Evolutionary conservation across 1,140 invertebrate species (phyloP), one percentile per base, ranked within the genome.

Genomic region (Gerris buenoi): DNA sequence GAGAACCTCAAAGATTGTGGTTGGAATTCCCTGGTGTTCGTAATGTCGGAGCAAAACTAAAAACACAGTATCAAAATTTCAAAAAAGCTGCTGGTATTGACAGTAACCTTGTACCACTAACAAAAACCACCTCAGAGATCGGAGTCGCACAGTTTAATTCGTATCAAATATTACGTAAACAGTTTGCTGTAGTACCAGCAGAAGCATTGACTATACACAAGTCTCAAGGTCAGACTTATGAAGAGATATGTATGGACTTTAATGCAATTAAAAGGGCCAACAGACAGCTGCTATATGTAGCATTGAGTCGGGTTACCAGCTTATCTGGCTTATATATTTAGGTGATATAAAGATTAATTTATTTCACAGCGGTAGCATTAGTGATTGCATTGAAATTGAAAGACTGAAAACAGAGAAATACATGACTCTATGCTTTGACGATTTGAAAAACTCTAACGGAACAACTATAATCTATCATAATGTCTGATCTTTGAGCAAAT

Each of bases 121-220:
- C n/a, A n/a, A n/a, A n/a, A n/a, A n/a, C n/a, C n/a, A n/a, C n/a
- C n/a, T n/a, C n/a, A n/a, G n/a, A n/a, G n/a, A n/a, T n/a, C n/a
- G n/a, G n/a, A n/a, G n/a, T n/a, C n/a, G n/a, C n/a, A n/a, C n/a
- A n/a, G n/a, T n/a, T n/a, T n/a, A n/a, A n/a, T n/a, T n/a, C n/a
- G 46, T n/a, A 56, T 26, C 64, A 71, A 69, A 46, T 65, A 1
- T 46, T 70, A 27, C 70, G 71, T 66, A 23, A 68, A 25, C 71
- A 72, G 67, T 67, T 70, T 69, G 67, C 70, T n/a, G 15, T 73
- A 23, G 64, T 69, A 22, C 65, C 68, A 25, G 68, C 71, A 2
- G 71, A 72, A 67, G 70, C 71, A 22, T 65, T 72, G 28, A 73
- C 72, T 2, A 68, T 73, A 26, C 70, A 72, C 33, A 71, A 73